Base-by-base conservation (phyloP, 2,888 invertebrate species). In the Nowickia ferox region DNA sequence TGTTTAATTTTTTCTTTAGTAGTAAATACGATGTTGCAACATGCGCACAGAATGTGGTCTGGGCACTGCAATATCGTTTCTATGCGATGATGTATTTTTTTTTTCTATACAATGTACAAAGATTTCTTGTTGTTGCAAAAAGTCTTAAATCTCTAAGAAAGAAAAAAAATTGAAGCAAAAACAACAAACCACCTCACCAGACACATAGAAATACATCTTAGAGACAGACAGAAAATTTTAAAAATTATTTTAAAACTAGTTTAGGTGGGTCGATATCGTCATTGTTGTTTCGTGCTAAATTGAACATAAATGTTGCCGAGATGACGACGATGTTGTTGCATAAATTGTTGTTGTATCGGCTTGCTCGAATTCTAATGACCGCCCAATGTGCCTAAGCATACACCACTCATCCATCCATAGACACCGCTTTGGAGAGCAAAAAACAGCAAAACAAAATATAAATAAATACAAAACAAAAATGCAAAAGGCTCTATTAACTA, bases 351-450 rank as follows among this genome's bases (percentile, higher is more conserved):
- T 77, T 78, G 75, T 76, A 77, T 44, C 65, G 75, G 65, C 63
- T 71, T 78, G 88, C 87, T 89, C 90, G 91, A 90, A 91, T 91
- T 91, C 91, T 91, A 91, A 91, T 91, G 91, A 91, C 90, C 91
- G 91, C 91, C 91, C 91, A 91, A 91, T 91, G 90, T 91, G 91
- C 90, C 89, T 90, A 87, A 86, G 85, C 87, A 87, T 84, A 86
- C 88, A 88, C 88, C 88, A 88, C 87, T 87, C 87, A 87, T 87
- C 79, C 77, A 74, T 87, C 79, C 76, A 77, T 88, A 89, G 77
- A 89, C 90, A 89, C 89, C 89, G 68, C 75, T 82, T 78, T 44
- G 42, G 57, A 72, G 59, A 84, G 53, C 63, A 63, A 63, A 74
- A 44, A 76, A 30, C n/a, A n/a, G n/a, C n/a, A 44, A 22, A 48